Base-by-base conservation (phyloP, 2,888 invertebrate genomes). In the Maniola hyperantus region DNA sequence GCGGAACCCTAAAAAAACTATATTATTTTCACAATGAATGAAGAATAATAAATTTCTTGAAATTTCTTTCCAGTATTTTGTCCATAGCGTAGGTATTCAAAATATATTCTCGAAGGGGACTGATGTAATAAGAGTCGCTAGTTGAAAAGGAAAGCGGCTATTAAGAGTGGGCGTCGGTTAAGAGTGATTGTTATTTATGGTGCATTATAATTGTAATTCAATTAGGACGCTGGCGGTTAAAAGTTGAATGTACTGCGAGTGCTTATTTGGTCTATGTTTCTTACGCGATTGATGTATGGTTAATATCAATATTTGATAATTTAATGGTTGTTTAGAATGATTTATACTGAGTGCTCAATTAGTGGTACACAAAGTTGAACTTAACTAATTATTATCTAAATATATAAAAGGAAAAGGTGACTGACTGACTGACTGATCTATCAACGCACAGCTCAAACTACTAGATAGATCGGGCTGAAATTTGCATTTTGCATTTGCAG, bases 121-220 rank as follows among this genome's bases (percentile, higher is more conserved):
- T 44, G 26, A 42, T 33, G 44, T 46, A 33, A 58, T 13, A 6
- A 15, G 60, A 50, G 60, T 44, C 13, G 44, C 6, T 18, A 54
- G 46, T 34, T 42, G 60, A 54, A 67, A 64, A 77, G 73, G 72
- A 75, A 73, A 72, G 73, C 67, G 68, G 67, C 67, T 68, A 70
- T 71, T 71, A 69, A 63, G 66, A 57, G 82, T 81, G 82, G 82
- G 83, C 78, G 85, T 79, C 79, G 77, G 82, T 77, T 82, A 74
- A 73, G 75, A 79, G 79, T 82, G 79, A 89, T 85, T 87, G 88
- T 80, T 88, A 89, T 88, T 89, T 87, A 89, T 85, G 84, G 78
- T 72, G 71, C 75, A 75, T 77, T 79, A 79, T 84, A 85, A 85
- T 85, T 83, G 80, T 76, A 80, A 82, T 83, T 82, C 83, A 83